Base-by-base conservation (phyloP, 2,113 vertebrate species). In the Polypterus bichir region DNA sequence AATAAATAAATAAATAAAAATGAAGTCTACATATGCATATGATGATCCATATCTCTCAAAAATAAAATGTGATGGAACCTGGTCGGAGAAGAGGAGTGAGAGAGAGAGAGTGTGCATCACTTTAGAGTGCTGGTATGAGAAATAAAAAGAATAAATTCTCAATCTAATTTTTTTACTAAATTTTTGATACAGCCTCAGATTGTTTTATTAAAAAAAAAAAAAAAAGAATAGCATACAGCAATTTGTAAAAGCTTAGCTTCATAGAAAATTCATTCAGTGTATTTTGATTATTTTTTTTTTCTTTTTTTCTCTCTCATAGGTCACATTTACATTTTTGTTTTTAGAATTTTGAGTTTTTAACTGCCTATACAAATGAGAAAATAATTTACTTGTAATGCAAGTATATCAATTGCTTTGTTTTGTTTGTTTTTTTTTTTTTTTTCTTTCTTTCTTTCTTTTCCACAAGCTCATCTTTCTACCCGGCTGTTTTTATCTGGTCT, bases 131-230 rank as follows among this genome's bases (percentile, higher is more conserved):
- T 27, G 27, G 27, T 27, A 27, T 27, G 27, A 27, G 27, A 61
- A 68, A 59, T 60, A 72, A 67, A 65, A 47, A 62, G 63, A 74
- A 73, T 73, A 73, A 74, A 81, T 76, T 84, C 81, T 85, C 79
- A 72, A 81, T 83, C 83, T 83, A 79, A 83, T 89, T 90, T 91
- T 83, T 92, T 86, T 89, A 90, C 81, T 78, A 80, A 80, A 83
- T 81, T 84, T 88, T 88, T 93, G 83, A 93, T 94, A 91, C 89
- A 88, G 77, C 85, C 83, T 91, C 86, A 80, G 80, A 84, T 83
- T 76, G 79, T 91, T 92, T 92, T 86, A 90, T 86, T 87, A 85
- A 79, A 74, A 88, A 71, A 74, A 77, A 57, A 48, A 66, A 66
- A 81, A 80, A 75, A 79, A 82, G 79, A 84, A 80, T 71, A 81